Conservation (phyloP, 2,797 vertebrate species). For the Cheirogaleus major region DNA sequence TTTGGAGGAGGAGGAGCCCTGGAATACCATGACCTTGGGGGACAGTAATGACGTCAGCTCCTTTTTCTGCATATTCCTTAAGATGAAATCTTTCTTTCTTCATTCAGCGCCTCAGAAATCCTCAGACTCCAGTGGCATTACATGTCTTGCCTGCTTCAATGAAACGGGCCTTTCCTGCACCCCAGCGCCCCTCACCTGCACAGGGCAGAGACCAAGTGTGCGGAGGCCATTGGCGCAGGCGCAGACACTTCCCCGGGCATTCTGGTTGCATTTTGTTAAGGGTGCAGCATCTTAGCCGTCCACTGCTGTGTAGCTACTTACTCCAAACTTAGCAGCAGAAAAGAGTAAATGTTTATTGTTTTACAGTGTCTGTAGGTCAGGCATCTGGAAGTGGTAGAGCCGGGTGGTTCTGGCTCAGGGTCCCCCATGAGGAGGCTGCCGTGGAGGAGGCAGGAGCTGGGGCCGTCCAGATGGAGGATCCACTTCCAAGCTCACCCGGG, state of each 20-base stretch:
- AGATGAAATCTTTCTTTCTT: background rate
- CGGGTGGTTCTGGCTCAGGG: too few relatives aligned
- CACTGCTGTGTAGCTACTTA: background rate
- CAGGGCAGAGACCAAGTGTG: background rate
- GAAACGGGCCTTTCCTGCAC: rapidly evolving
- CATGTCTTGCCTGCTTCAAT: background rate
- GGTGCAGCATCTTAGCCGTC: too few relatives aligned
- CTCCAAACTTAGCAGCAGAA: background rate
- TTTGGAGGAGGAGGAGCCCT: background rate
- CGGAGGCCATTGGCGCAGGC: background rate
- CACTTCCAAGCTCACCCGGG: background rate
- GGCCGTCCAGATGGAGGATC: background rate
- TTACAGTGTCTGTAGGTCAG: rapidly evolving
- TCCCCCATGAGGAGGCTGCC: too few relatives aligned
- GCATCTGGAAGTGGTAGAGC: background rate
- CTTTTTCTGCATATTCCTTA: background rate
- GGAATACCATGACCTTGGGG: background rate
- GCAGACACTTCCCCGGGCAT: background rate
- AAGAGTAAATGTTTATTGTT: background rate
- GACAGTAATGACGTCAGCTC: background rate
- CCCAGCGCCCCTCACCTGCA: background rate
- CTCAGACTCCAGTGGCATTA: background rate
- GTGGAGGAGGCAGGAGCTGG: too few relatives aligned
- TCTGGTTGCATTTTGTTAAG: background rate
- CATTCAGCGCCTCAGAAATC: background rate